Base-by-base conservation (phyloP, 2,888 invertebrate genomes). In the Phytoseiulus persimilis region DNA sequence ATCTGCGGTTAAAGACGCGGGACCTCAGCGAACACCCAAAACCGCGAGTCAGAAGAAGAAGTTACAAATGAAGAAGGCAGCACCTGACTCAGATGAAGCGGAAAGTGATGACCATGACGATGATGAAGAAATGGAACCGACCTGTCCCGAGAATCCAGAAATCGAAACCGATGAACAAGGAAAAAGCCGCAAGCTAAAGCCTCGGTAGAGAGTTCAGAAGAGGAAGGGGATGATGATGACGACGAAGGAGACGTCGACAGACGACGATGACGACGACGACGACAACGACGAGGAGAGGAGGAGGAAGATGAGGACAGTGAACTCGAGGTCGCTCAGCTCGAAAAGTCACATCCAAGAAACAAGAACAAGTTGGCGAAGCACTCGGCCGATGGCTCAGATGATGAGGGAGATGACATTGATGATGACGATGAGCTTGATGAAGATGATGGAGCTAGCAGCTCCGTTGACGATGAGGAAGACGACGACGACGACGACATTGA, bases 351-450 rank as follows among this genome's bases (percentile, higher is more conserved):
- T n/a, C n/a, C n/a, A n/a, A n/a, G n/a, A n/a, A n/a, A n/a, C n/a
- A n/a, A n/a, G n/a, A n/a, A n/a, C n/a, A n/a, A n/a, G n/a, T n/a
- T n/a, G n/a, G n/a, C n/a, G n/a, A n/a, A n/a, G n/a, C n/a, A n/a
- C n/a, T n/a, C n/a, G n/a, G 0, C 1, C 31, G n/a, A 84, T 32
- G 39, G 9, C 3, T 3, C 39, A 39, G 39, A 84, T 31, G 31
- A 84, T 23, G 84, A 18, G 84, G 31, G 31, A 28, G 31, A 33
- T 31, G 83, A 23, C 83, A 32, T 31, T 83, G 83, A 83, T 83
- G 84, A 84, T 84, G 84, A 84, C 31, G 84, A 31, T 31, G 84
- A 83, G 83, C 32, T 84, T 32, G 31, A n/a, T 84, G 84, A 18
- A 31, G 84, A 31, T 32, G 31, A n/a, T 84, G 84, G 2, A 31